A percentile compares a stretch with the other conserved stretches of the same genome.
phyloP scores from a whole-genome alignment of 2,888 invertebrate species.

The Cactoblastis cactorum region DNA sequence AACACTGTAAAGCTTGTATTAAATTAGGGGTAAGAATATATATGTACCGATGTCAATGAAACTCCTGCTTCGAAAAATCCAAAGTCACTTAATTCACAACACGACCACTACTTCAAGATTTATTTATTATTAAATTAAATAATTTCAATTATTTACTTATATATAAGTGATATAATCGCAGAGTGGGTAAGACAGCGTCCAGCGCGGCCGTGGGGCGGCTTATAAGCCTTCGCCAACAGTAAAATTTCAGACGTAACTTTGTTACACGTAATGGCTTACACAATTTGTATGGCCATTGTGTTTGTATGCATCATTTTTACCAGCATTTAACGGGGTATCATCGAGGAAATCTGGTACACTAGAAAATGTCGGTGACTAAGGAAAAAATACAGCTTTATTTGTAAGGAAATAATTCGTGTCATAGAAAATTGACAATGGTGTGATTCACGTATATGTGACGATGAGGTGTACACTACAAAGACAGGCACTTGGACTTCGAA shows the following conservation, averaged over 20 bases:
- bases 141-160: neutral
- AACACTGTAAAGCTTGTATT: no score
- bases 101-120: neutral
- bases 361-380: neutral
- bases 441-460: no score
- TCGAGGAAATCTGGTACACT: neutral
- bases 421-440: no score
- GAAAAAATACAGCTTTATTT: neutral
- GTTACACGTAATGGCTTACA: conserved; percentile 14
- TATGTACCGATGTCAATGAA: neutral
- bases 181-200: neutral
- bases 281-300: conserved; percentile 19
- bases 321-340: neutral
- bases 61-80: neutral
- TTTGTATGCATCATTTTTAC: conserved; percentile 3
- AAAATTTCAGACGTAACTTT: conserved; percentile 14
- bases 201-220: neutral
- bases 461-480: no score
- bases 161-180: neutral
- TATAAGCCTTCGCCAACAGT: conserved; percentile 2
- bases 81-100: neutral
- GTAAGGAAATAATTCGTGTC: no score
- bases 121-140: neutral
- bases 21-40: no score
- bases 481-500: no score